These are phyloP conservation scores for Solenopsis fugax DNA, from an alignment of 1,140 invertebrate species.

Conservation along the genomic window DNA sequence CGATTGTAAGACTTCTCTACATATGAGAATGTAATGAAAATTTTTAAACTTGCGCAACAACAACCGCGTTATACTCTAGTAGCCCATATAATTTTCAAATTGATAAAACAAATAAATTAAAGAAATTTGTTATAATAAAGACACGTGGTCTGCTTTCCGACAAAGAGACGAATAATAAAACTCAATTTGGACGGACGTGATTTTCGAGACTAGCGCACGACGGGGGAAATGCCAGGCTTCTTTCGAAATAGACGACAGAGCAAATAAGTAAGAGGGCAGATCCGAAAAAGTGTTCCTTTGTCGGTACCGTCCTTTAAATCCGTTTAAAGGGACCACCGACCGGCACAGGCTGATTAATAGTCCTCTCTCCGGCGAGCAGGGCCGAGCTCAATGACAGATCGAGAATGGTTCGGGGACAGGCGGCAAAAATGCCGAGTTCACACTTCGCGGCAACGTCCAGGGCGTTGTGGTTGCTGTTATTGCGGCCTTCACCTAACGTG, in stretches of 20 bases:
- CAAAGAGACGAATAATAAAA: constrained; percentile 15
- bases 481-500: constrained; percentile 47
- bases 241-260: constrained; percentile 21
- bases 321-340: constrained; percentile 84
- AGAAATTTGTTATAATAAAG: not conserved
- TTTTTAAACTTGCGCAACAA: too few species aligned
- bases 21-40: too few species aligned
- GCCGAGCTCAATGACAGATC: constrained; percentile 82
- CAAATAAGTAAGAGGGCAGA: constrained; percentile 17
- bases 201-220: constrained; percentile 19
- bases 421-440: constrained; percentile 82
- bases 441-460: constrained; percentile 70
- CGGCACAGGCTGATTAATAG: constrained; percentile 82
- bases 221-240: constrained; percentile 22
- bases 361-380: constrained; percentile 66
- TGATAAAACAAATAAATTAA: too few species aligned
- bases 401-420: constrained; percentile 79
- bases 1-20: too few species aligned
- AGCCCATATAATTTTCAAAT: too few species aligned
- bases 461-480: constrained; percentile 55
- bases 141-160: too few species aligned
- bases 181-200: not conserved
- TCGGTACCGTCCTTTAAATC: constrained; percentile 81
- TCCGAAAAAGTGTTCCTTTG: constrained; percentile 76
- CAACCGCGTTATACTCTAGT: too few species aligned